phyloP scores from a whole-genome alignment of 2,113 vertebrate species.

The Anser brachyrhynchus region DNA sequence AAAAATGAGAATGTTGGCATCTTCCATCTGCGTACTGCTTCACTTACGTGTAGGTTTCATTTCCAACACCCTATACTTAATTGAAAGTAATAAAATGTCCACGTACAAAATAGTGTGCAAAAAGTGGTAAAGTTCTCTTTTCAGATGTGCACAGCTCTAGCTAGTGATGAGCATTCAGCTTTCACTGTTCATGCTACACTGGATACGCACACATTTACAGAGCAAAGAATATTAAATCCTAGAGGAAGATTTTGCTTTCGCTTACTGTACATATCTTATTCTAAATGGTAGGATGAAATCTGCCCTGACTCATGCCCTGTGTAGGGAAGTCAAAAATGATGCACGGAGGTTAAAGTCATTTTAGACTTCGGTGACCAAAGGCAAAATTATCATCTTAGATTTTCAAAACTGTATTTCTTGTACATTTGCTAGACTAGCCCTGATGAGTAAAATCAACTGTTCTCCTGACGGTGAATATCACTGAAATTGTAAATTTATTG shows the following conservation, averaged over 20 bases:
- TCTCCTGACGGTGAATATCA: background rate
- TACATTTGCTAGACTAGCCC: background rate
- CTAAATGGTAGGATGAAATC: background rate
- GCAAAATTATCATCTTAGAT: constrained; percentile 40
- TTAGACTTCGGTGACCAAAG: constrained; percentile 40
- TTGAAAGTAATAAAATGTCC: background rate
- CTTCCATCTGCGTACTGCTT: background rate
- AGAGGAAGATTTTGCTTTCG: constrained; percentile 22
- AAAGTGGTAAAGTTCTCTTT: background rate
- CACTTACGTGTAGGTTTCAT: background rate
- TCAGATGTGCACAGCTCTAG: background rate
- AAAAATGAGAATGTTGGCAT: background rate
- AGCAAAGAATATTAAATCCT: background rate
- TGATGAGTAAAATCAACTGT: constrained; percentile 4
- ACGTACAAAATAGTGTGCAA: background rate
- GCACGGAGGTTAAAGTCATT: background rate
- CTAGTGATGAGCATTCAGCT: background rate
- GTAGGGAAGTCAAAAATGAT: constrained; percentile 25
- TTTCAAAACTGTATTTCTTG: constrained; percentile 16
- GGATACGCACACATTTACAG: background rate
- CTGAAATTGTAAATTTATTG: background rate
- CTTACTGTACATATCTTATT: background rate
- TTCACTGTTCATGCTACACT: background rate
- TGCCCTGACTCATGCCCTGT: constrained; percentile 13
- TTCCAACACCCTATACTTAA: background rate